Base-by-base conservation (phyloP, 1,140 invertebrate genomes). In the Nephila pilipes region DNA sequence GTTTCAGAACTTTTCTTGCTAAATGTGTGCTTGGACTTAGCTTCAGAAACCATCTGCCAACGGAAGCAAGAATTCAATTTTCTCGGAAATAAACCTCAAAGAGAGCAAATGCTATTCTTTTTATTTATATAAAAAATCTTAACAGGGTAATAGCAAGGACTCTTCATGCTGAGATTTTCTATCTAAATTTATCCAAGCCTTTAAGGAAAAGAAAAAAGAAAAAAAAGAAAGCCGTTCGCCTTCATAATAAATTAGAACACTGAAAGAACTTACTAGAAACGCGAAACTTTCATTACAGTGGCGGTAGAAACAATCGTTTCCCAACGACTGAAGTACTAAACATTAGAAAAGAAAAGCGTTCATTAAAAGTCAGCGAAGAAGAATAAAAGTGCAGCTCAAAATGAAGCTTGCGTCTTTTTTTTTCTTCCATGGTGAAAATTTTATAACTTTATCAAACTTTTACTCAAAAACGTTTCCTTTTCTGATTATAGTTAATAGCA, bases 281-380 rank as follows among this genome's bases (percentile, higher is more conserved):
- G 80, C 80, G 32, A 83, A 83, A 83, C 36, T 83, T 54, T 55
- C 80, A 83, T 83, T 83, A 83, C n/a, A 46, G 54, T 22, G 18
- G 58, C 4, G 58, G 20, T 22, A 60, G 58, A 60, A 60, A 60
- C 58, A 60, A 60, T 60, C 58, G 58, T 60, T 60, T 83, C 54
- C 36, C 20, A 83, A 36, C 22, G 54, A 18, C 12, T 18, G 20
- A 83, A 29, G 22, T 46, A 16, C 22, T 83, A 46, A 46, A 14
- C 69, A 75, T 75, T 75, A 75, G n/a, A 75, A 75, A 75, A 75
- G 69, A 75, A 75, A 29, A 25, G 16, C 69, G 20, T 75, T 25
- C 69, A 75, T 25, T 75, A 25, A 75, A 29, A n/a, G n/a, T 14
- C 69, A 60, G 58, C 58, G 20, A 18, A 2, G 58, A 20, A 60